phyloP scores from a whole-genome alignment of 2,113 vertebrate species.

The Syrrhaptes paradoxus region DNA sequence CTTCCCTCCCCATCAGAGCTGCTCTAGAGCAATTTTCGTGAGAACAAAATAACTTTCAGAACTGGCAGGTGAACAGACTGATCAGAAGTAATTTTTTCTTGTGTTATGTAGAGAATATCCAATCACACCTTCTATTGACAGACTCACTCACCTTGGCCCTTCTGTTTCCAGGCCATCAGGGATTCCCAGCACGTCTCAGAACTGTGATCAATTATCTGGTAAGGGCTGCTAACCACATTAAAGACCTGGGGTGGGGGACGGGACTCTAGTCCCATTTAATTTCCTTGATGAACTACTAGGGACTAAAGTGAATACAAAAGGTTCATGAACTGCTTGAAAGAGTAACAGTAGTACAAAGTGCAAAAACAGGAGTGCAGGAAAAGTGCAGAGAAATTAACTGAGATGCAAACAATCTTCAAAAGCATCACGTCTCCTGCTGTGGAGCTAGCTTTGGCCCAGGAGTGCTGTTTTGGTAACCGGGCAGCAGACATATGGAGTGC shows the following conservation, averaged over 20 bases:
- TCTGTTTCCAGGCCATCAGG: conserved; percentile 65
- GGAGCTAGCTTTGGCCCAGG: conserved; percentile 38
- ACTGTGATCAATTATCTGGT: background rate
- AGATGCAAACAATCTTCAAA: conserved; percentile 27
- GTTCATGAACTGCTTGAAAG: conserved; percentile 73
- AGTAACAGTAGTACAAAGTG: conserved; percentile 77
- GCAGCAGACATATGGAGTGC: conserved; percentile 32
- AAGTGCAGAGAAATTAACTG: conserved; percentile 68
- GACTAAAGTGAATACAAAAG: conserved; percentile 76
- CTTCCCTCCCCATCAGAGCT: conserved; percentile 57
- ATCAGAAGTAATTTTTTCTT: conserved; percentile 25
- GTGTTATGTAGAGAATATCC: conserved; percentile 61
- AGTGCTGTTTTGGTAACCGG: background rate
- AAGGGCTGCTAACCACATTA: conserved; percentile 45
- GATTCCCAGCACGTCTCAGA: conserved; percentile 56
- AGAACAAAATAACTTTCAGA: conserved; percentile 63
- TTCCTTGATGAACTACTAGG: conserved; percentile 56
- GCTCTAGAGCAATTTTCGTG: conserved; percentile 56
- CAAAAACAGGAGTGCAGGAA: conserved; percentile 72
- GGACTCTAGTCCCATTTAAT: conserved; percentile 37
- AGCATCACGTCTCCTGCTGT: background rate
- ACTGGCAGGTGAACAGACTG: conserved; percentile 48
- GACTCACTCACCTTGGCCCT: conserved; percentile 30
- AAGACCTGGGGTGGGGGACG: conserved; percentile 49
- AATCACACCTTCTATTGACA: conserved; percentile 41